Evolutionary conservation across 1,140 invertebrate genomes (phyloP).

Genomic region (Ptiloglossa arizonensis): DNA sequence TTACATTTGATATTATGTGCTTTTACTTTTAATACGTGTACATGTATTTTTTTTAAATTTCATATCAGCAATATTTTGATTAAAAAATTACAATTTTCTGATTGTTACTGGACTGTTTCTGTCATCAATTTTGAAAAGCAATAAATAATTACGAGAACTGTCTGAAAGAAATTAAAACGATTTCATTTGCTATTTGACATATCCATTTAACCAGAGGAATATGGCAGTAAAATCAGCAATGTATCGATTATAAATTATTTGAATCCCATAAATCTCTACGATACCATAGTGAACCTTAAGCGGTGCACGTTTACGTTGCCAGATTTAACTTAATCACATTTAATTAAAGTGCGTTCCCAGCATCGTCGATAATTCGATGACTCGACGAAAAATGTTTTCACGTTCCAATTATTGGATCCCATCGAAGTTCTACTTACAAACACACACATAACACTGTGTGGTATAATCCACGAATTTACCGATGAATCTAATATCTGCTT

Average conservation of each 20-base stretch:
- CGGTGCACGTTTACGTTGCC: constrained; percentile 15
- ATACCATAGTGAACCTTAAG: not conserved
- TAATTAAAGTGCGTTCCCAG: constrained; percentile 41
- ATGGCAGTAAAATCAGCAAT: not conserved
- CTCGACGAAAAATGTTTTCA: constrained; percentile 56
- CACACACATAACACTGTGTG: not conserved
- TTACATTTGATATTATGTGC: too few species aligned
- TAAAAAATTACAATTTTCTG: too few species aligned
- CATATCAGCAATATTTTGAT: too few species aligned
- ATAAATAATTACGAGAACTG: not conserved
- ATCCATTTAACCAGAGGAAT: not conserved
- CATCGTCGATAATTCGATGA: constrained; percentile 44
- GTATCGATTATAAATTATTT: not conserved
- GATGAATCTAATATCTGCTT: constrained; percentile 28
- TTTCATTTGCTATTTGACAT: not conserved
- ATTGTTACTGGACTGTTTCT: not conserved
- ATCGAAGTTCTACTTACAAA: constrained; percentile 30
- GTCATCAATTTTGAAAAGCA: not conserved
- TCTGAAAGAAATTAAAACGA: not conserved
- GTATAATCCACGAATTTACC: constrained; percentile 24
- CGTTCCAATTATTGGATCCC: constrained; percentile 52
- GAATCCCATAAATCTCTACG: not conserved
- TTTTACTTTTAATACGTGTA: not conserved
- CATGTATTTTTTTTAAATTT: not conserved
- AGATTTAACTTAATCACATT: constrained; percentile 40